These are phyloP conservation scores for Semicossyphus pulcher DNA, from an alignment of 2,113 vertebrate genomes.

Conservation along the genomic window DNA sequence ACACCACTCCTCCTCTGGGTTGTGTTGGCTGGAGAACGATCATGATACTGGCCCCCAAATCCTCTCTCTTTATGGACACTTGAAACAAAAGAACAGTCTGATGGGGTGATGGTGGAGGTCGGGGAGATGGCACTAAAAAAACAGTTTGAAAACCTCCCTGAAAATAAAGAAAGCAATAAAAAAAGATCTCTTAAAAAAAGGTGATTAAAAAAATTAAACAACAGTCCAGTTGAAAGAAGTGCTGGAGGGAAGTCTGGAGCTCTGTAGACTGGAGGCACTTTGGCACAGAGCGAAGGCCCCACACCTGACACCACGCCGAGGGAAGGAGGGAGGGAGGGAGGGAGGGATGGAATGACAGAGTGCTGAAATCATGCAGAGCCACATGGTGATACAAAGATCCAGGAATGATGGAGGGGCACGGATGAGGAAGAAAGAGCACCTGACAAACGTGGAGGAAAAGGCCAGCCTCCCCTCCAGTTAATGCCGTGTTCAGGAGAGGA, in stretches of 20 bases:
- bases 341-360: constrained; percentile 50
- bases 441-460: constrained; percentile 82
- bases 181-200: constrained; percentile 62
- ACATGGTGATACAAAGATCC: constrained; percentile 47
- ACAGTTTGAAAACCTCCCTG: constrained; percentile 66
- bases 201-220: constrained; percentile 52
- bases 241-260: constrained; percentile 84
- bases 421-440: constrained; percentile 63
- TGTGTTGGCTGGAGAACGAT: constrained; percentile 56
- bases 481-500: constrained; percentile 71
- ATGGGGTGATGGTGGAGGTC: constrained; percentile 41
- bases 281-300: constrained; percentile 80
- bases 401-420: constrained; percentile 60
- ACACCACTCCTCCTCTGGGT: constrained; percentile 8
- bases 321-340: constrained; percentile 6
- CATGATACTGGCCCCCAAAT: constrained; percentile 19
- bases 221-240: constrained; percentile 67
- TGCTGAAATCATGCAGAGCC: constrained; percentile 61
- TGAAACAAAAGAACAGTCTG: constrained; percentile 9
- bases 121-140: constrained; percentile 54
- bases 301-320: constrained; percentile 62
- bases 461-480: constrained; percentile 80
- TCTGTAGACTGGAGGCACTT: constrained; percentile 81
- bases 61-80: constrained; percentile 39
- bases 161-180: constrained; percentile 62